Base-by-base conservation (phyloP, 2,797 vertebrate genomes). In the Otolemur crassicaudatus region DNA sequence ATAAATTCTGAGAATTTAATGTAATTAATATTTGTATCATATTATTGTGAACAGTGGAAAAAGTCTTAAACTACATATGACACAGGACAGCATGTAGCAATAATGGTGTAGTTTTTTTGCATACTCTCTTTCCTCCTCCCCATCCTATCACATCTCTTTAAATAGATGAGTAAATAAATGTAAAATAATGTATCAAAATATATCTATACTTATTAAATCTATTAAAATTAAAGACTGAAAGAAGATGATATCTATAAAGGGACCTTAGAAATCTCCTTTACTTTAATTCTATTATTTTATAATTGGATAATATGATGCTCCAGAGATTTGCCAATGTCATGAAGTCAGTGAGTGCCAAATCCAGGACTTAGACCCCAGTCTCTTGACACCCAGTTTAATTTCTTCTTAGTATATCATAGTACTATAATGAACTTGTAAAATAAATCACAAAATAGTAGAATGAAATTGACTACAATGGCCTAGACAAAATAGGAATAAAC, bases 281-380 rank as follows among this genome's bases (percentile, higher is more conserved):
- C 40, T 92, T 90, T 94, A 95, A 87, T 94, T 8, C 73, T 70
- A 25, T 94, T 37, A 72, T 87, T 96, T 92, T 94, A 87, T 76
- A 87, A 87, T 84, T 94, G 58, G 94, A 56, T 87, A 82, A 60
- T 72, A 92, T 25, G 37, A 87, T 2, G 19, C 31, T 92, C 65
- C 65, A 92, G 61, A 65, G 14, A 85, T 94, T 92, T 89, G 11
- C 11, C 76, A 87, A 63, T 89, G 56, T 93, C 69, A 72, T 63
- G 79, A 60, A 77, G n/a, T 89, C 87, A 94, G 20, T 81, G n/a
- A 83, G 9, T 60, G 16, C 53, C 12, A 96, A 76, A 82, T 86
- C 34, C 40, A 87, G 61, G 58, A 49, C 40, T 94, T 65, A 96
- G 81, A 95, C 27, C 8, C 17, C 16, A 84, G 40, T 80, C 27